Percentiles rank a stretch among this genome's conserved stretches.
Conservation (phyloP, 2,797 vertebrate genomes). For the Coluber constrictor region DNA sequence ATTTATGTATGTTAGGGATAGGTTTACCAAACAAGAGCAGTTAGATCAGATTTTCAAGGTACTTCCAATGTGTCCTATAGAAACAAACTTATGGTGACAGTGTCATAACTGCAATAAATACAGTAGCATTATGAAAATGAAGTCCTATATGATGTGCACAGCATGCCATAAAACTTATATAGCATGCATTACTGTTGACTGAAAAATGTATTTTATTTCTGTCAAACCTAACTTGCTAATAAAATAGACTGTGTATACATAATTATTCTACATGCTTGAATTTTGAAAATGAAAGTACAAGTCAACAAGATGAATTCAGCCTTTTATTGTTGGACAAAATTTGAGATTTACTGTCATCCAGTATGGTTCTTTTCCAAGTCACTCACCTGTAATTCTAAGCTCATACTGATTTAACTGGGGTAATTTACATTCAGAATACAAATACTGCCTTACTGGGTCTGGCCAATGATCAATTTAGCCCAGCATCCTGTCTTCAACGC, state of each 20-base stretch:
- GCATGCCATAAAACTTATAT: not conserved
- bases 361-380: slow-evolving; percentile 17
- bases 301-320: slow-evolving; percentile 9
- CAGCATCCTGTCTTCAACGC: slow-evolving; percentile 30
- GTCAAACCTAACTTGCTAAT: not conserved
- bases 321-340: slow-evolving; percentile 5
- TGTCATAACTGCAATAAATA: not conserved
- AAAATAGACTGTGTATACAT: not conserved
- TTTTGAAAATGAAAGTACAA: slow-evolving; percentile 14
- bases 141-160: not conserved
- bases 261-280: slow-evolving; percentile 6
- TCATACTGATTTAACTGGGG: slow-evolving; percentile 30
- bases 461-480: slow-evolving; percentile 30
- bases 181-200: slow-evolving; percentile 1
- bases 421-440: slow-evolving; percentile 32
- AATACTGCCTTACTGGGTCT: slow-evolving; percentile 32
- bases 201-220: not conserved
- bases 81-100: not conserved
- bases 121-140: not conserved
- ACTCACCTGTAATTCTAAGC: slow-evolving; percentile 30
- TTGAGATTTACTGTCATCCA: slow-evolving; percentile 15
- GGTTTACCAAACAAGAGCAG: not conserved
- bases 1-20: not conserved
- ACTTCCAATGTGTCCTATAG: not conserved
- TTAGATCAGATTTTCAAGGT: not conserved